Percentiles rank a stretch among this genome's conserved stretches.
phyloP scores from a whole-genome alignment of 2,888 invertebrate genomes.

The Thecophora atra region DNA sequence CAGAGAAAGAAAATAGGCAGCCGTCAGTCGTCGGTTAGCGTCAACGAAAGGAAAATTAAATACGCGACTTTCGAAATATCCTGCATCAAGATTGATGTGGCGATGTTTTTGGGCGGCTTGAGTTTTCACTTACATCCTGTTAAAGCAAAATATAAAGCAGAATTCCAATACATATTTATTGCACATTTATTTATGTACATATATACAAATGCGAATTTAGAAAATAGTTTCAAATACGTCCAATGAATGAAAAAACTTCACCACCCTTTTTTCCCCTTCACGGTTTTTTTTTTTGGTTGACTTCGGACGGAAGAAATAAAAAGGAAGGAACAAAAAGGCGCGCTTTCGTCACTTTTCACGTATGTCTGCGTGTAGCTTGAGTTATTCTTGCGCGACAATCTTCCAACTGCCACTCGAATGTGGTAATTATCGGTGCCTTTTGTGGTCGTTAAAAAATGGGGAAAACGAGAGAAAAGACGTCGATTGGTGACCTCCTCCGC shows the following conservation, averaged over 20 bases:
- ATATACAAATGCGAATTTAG: too few species aligned
- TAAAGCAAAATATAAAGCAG: too few species aligned
- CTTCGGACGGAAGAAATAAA: neutral
- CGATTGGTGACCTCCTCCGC: constrained; percentile 15
- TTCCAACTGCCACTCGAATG: constrained; percentile 13
- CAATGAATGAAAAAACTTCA: neutral
- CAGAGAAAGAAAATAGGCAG: neutral
- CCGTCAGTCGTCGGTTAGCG: constrained; percentile 11
- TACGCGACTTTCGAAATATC: neutral
- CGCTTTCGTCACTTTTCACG: constrained; percentile 18
- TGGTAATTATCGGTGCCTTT: neutral
- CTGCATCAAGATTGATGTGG: neutral
- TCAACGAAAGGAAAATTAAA: neutral
- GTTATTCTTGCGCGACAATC: constrained; percentile 25
- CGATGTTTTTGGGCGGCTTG: neutral
- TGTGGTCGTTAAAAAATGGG: neutral
- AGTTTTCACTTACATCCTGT: neutral
- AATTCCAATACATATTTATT: too few species aligned
- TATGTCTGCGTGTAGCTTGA: neutral
- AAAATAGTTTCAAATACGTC: too few species aligned
- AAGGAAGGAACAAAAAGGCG: constrained; percentile 11
- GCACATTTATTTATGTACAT: too few species aligned
- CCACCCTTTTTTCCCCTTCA: neutral
- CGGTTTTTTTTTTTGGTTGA: neutral
- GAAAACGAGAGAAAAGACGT: neutral